phyloP scores from a whole-genome alignment of 2,888 invertebrate genomes.

The Diarsia mendica region DNA sequence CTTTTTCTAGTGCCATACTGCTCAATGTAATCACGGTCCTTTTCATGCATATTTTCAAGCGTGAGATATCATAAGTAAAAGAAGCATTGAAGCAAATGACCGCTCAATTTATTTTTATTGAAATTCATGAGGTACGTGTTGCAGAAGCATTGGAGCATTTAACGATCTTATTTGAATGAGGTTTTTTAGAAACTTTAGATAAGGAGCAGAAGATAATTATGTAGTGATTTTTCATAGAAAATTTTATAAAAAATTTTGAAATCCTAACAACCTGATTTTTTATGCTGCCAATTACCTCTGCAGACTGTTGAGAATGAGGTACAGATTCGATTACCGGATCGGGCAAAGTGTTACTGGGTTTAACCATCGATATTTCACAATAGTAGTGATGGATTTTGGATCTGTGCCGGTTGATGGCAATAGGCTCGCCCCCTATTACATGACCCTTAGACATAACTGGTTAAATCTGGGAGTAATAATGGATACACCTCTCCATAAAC shows the following conservation, averaged over 20 bases:
- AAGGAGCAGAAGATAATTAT: background rate
- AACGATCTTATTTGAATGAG: slow-evolving; percentile 18
- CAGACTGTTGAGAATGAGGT: no score
- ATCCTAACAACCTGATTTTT: background rate
- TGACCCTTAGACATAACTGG: no score
- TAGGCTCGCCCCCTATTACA: no score
- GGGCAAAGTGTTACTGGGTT: no score
- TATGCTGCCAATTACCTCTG: no score
- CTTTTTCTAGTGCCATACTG: slow-evolving; percentile 23
- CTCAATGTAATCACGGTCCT: slow-evolving; percentile 47
- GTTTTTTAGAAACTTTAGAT: background rate
- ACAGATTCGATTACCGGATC: no score
- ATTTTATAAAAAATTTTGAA: background rate
- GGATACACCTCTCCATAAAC: no score
- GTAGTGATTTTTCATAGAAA: background rate
- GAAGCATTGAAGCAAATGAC: slow-evolving; percentile 22
- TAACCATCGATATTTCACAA: no score
- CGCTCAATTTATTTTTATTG: slow-evolving; percentile 53
- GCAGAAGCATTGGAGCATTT: slow-evolving; percentile 19
- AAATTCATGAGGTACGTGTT: slow-evolving; percentile 52
- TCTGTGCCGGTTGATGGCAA: no score
- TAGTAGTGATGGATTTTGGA: no score
- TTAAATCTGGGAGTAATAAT: no score
- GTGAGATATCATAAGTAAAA: slow-evolving; percentile 20
- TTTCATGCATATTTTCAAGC: slow-evolving; percentile 51